Conservation (phyloP, 2,113 vertebrate genomes). For the Ibidorhyncha struthersii region DNA sequence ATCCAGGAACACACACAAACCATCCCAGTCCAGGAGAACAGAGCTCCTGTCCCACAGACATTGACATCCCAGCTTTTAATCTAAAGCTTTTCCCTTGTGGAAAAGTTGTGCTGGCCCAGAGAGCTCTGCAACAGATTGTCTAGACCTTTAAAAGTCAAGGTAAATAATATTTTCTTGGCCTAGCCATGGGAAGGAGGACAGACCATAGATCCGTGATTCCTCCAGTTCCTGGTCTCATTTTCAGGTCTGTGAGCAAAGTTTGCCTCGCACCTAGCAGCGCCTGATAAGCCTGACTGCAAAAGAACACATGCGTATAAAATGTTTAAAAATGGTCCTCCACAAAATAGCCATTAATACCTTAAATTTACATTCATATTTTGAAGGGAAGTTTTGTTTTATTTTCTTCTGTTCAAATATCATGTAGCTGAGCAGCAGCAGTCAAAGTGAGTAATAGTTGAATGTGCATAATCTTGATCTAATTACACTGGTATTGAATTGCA, state of each 20-base stretch:
- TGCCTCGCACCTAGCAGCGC: background rate
- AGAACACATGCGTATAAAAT: background rate
- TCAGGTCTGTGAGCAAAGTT: background rate
- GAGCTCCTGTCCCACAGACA: background rate
- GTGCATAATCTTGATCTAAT: slow-evolving; percentile 13
- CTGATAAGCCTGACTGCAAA: background rate
- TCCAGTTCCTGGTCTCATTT: background rate
- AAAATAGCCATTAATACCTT: background rate
- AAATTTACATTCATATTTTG: background rate
- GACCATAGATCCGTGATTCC: background rate
- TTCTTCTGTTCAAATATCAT: background rate
- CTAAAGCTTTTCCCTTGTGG: background rate
- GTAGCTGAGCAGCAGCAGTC: background rate
- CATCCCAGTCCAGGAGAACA: too few relatives aligned
- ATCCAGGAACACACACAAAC: background rate
- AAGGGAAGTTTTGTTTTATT: background rate
- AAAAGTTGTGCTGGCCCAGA: background rate
- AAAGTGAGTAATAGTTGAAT: background rate
- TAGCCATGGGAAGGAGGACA: background rate
- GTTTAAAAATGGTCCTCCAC: background rate
- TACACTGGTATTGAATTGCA: slow-evolving; percentile 18
- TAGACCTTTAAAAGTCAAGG: background rate
- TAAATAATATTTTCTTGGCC: background rate
- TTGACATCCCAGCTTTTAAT: background rate
- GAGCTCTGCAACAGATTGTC: background rate